phyloP scores from a whole-genome alignment of 2,888 invertebrate genomes.

The Habroteleia sp. region DNA sequence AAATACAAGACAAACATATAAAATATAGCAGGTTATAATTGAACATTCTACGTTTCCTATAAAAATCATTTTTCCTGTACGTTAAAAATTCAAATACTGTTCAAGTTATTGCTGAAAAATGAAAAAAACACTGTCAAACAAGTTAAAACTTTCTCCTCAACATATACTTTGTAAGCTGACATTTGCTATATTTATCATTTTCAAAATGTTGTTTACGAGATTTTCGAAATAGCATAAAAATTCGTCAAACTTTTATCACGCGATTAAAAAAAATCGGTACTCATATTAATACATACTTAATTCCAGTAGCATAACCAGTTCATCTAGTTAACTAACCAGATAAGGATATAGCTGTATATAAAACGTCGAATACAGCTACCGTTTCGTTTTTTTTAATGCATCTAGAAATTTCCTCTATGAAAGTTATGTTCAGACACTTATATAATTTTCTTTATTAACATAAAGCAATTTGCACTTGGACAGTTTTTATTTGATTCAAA shows the following conservation, averaged over 20 bases:
- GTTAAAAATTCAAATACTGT: too few species aligned
- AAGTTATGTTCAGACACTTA: conserved; percentile 45
- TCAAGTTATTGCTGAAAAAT: too few species aligned
- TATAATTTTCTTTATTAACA: conserved; percentile 52
- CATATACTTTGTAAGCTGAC: conserved; percentile 1
- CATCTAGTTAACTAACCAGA: conserved; percentile 55
- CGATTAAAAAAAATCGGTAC: conserved; percentile 4
- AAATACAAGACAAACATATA: too few species aligned
- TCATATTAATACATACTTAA: conserved; percentile 34
- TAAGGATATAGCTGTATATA: conserved; percentile 52
- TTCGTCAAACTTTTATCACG: background rate
- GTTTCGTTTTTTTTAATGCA: conserved; percentile 24
- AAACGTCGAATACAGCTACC: conserved; percentile 48
- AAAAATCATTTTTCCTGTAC: too few species aligned
- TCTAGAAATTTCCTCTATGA: conserved; percentile 53
- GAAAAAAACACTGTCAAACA: too few species aligned
- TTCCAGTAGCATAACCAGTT: conserved; percentile 58
- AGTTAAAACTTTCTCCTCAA: too few species aligned
- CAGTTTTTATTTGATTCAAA: conserved; percentile 1
- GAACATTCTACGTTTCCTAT: too few species aligned
- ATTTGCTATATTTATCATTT: conserved; percentile 2
- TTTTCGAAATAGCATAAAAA: too few species aligned
- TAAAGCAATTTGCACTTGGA: conserved; percentile 32
- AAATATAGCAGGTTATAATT: too few species aligned
- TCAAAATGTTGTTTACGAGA: background rate